A percentile compares a stretch with the other conserved stretches of the same genome.
These are phyloP conservation scores for Erithacus rubecula DNA, from an alignment of 2,797 vertebrate genomes.

Conservation along the genomic window DNA sequence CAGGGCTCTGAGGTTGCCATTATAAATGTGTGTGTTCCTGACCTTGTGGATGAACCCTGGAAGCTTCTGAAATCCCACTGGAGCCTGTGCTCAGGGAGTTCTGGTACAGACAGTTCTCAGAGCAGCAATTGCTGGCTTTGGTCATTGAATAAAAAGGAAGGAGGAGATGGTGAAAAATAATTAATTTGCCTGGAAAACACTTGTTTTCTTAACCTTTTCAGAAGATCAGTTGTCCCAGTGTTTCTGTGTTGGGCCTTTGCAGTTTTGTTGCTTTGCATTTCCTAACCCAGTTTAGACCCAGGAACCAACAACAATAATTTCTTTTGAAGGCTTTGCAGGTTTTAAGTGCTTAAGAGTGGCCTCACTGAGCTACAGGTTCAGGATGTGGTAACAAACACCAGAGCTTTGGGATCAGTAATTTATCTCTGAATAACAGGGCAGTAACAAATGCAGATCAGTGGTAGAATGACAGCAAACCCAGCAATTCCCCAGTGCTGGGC, in stretches of 20 bases:
- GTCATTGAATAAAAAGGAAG: background rate
- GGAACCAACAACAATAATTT: background rate
- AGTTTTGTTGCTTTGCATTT: background rate
- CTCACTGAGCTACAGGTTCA: background rate
- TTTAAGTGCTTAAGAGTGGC: background rate
- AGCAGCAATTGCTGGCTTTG: background rate
- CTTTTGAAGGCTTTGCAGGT: background rate
- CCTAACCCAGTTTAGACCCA: background rate
- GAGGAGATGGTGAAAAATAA: background rate
- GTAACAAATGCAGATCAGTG: background rate
- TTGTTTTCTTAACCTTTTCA: background rate
- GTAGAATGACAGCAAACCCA: background rate
- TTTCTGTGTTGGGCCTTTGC: background rate
- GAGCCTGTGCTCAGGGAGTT: background rate
- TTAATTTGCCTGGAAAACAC: background rate
- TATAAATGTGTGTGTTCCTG: background rate
- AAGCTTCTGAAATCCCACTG: background rate
- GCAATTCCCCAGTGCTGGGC: background rate
- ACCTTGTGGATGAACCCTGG: background rate
- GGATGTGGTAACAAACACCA: background rate
- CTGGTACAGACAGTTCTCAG: background rate
- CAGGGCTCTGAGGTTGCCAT: background rate
- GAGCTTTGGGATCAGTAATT: conserved; percentile 38
- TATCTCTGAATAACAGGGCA: background rate
- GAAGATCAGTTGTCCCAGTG: background rate